Evolutionary conservation across 2,113 vertebrate genomes (phyloP).

Genomic region (Hippocampus barbouri): DNA sequence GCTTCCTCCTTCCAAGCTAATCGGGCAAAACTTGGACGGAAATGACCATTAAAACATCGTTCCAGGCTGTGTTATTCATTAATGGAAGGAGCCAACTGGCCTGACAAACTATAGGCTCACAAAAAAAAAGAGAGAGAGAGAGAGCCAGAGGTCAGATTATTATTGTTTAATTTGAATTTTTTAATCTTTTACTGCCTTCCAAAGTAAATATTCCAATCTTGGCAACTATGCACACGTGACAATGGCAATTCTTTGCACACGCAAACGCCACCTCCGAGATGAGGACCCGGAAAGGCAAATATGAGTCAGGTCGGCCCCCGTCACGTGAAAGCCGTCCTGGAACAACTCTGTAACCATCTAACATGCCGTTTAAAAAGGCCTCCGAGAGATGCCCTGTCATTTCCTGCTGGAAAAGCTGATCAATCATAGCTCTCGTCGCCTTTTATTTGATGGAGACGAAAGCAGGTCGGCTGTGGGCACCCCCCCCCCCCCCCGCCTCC

Average conservation of each 20-base stretch:
- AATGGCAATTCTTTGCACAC: slow-evolving; percentile 7
- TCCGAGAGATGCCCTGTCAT: slow-evolving; percentile 74
- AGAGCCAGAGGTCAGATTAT: neutral
- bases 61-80: slow-evolving; percentile 22
- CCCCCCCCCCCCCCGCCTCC: no score
- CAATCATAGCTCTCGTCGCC: slow-evolving; percentile 59
- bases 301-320: slow-evolving; percentile 50
- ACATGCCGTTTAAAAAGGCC: slow-evolving; percentile 78
- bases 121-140: neutral
- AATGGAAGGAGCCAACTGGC: slow-evolving; percentile 27
- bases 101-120: slow-evolving; percentile 19
- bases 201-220: neutral
- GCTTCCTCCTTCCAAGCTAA: slow-evolving; percentile 2
- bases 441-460: slow-evolving; percentile 27
- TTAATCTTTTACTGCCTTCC: no score
- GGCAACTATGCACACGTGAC: neutral
- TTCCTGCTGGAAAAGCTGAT: slow-evolving; percentile 69
- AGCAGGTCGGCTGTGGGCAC: no score
- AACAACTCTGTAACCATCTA: slow-evolving; percentile 72
- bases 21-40: slow-evolving; percentile 22
- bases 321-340: slow-evolving; percentile 58
- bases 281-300: slow-evolving; percentile 37
- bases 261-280: slow-evolving; percentile 16
- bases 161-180: no score
- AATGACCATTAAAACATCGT: slow-evolving; percentile 15